Percentiles rank a stretch among this genome's conserved stretches.
Conservation (phyloP, 64 coral and sea anemone species). For the Porites lutea region DNA sequence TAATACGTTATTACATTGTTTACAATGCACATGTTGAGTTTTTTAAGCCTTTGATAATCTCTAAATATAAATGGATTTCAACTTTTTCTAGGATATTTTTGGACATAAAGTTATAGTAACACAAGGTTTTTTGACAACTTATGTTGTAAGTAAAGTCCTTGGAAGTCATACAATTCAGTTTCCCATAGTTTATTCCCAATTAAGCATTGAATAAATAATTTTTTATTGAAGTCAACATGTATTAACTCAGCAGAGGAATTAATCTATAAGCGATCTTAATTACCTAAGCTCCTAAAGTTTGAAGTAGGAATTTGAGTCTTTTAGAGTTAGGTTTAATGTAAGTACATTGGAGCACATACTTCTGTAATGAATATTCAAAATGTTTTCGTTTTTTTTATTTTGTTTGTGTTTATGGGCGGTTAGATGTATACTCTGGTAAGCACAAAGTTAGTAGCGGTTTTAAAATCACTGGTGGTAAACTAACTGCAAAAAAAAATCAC, state of each 20-base stretch:
- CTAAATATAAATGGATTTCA: background rate
- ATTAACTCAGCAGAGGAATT: background rate
- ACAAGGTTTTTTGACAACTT: background rate
- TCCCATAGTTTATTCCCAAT: background rate
- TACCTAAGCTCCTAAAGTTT: background rate
- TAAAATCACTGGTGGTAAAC: background rate
- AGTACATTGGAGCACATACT: too few relatives aligned
- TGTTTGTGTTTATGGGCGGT: too few relatives aligned
- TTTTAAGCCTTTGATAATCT: constrained; percentile 3
- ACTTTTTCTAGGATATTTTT: constrained; percentile 13
- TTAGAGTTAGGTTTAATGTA: too few relatives aligned
- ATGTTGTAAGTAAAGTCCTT: background rate
- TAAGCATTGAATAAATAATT: background rate
- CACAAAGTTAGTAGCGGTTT: too few relatives aligned
- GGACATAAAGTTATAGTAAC: background rate
- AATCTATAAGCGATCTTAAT: background rate
- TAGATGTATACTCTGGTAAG: too few relatives aligned
- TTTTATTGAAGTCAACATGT: background rate
- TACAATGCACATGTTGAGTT: background rate
- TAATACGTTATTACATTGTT: background rate
- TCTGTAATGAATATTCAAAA: too few relatives aligned
- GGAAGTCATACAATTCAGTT: background rate
- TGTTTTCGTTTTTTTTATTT: too few relatives aligned
- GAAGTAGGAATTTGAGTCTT: too few relatives aligned
- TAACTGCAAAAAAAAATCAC: background rate